These are phyloP conservation scores for Sebastes matsubarae DNA, from an alignment of 2,797 vertebrate genomes.

Conservation along the genomic window DNA sequence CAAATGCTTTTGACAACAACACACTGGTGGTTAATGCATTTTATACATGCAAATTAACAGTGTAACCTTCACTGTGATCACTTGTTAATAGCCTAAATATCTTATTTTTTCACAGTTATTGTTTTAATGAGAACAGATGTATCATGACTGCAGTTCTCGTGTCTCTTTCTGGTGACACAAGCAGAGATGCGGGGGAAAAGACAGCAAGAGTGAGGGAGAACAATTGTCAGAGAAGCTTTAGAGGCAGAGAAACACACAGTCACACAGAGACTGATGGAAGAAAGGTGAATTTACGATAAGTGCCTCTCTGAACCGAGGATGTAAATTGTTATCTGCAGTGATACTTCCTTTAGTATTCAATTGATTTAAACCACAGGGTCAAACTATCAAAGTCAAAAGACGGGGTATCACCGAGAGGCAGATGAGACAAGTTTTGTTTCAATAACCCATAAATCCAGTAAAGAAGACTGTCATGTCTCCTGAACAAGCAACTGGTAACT, in stretches of 20 bases:
- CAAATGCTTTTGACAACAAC: conserved; percentile 49
- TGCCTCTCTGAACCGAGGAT: conserved; percentile 60
- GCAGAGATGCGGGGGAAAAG: not conserved
- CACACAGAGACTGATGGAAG: conserved; percentile 46
- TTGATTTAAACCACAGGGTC: conserved; percentile 52
- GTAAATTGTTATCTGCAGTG: conserved; percentile 69
- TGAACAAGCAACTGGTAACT: conserved; percentile 28
- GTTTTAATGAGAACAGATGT: conserved; percentile 73
- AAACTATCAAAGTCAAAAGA: conserved; percentile 51
- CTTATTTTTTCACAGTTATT: conserved; percentile 34
- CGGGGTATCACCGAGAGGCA: conserved; percentile 27
- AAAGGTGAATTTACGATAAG: conserved; percentile 68
- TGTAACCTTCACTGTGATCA: conserved; percentile 65
- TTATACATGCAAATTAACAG: conserved; percentile 72
- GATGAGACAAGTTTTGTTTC: conserved; percentile 44
- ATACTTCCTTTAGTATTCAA: conserved; percentile 51
- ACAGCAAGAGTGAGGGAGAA: not conserved
- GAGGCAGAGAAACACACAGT: conserved; percentile 3
- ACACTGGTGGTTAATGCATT: conserved; percentile 66
- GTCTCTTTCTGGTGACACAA: conserved; percentile 44
- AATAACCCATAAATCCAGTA: conserved; percentile 39
- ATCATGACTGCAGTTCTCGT: conserved; percentile 44
- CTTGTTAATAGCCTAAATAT: conserved; percentile 56
- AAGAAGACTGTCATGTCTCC: conserved; percentile 35
- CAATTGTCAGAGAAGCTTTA: conserved; percentile 5